A percentile compares a stretch with the other conserved stretches of the same genome.
phyloP scores from a whole-genome alignment of 2,113 vertebrate species.

The Sitta europaea region DNA sequence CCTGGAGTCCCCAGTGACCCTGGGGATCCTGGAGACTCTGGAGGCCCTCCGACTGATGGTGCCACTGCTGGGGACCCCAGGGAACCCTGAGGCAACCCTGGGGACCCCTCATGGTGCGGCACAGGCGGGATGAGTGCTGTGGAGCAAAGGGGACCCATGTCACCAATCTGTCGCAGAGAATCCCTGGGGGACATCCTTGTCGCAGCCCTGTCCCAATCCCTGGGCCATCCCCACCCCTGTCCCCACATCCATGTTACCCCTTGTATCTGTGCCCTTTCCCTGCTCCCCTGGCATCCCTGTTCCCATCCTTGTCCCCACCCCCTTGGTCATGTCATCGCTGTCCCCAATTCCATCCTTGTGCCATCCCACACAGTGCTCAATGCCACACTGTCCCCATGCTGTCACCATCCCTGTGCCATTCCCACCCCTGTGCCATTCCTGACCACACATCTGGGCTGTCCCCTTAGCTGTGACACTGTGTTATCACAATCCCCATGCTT shows the following conservation, averaged over 20 bases:
- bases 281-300: background rate
- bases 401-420: background rate
- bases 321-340: rapidly evolving
- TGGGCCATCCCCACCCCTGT: background rate
- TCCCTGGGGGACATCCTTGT: background rate
- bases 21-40: background rate
- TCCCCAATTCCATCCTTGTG: background rate
- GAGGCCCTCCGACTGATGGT: background rate
- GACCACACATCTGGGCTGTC: background rate
- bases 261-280: no score
- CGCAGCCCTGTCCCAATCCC: no score
- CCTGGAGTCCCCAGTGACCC: background rate
- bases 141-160: background rate
- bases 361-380: background rate
- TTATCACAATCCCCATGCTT: background rate
- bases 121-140: background rate
- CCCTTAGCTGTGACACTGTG: background rate
- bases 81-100: background rate
- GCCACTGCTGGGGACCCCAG: background rate
- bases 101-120: background rate
- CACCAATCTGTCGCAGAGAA: rapidly evolving
- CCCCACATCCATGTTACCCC: rapidly evolving
- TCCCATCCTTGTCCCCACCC: background rate
- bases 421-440: background rate
- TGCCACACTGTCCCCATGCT: background rate